These are phyloP conservation scores for Prionchulus punctatus DNA, from an alignment of 2,888 invertebrate species.

Conservation along the genomic window DNA sequence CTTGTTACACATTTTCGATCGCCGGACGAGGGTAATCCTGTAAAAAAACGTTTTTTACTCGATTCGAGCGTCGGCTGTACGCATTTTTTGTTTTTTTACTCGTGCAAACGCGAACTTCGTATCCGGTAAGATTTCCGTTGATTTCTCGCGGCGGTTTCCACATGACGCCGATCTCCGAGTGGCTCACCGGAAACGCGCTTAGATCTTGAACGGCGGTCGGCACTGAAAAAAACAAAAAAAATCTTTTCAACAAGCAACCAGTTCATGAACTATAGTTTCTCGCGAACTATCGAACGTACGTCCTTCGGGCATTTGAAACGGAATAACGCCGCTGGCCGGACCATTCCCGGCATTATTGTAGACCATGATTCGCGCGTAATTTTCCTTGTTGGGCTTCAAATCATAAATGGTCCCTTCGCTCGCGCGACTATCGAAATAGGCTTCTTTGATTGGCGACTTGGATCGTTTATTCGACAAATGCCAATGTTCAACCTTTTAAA, in stretches of 20 bases:
- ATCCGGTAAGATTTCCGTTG: slow-evolving; percentile 48
- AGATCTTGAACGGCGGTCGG: slow-evolving; percentile 68
- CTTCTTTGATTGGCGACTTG: neutral
- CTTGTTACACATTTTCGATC: too few relatives aligned
- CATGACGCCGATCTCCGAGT: slow-evolving; percentile 63
- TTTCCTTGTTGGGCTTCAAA: slow-evolving; percentile 65
- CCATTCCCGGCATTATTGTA: slow-evolving; percentile 81
- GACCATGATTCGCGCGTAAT: slow-evolving; percentile 69
- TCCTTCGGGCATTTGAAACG: slow-evolving; percentile 75
- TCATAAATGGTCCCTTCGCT: slow-evolving; percentile 58
- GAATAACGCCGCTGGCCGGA: slow-evolving; percentile 64
- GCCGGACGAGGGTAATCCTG: too few relatives aligned
- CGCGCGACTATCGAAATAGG: slow-evolving; percentile 46
- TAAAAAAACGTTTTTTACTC: too few relatives aligned
- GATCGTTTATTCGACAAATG: neutral
- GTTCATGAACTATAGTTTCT: neutral
- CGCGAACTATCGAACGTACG: too few relatives aligned
- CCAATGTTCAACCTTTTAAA: slow-evolving; percentile 5
- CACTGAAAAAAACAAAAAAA: slow-evolving; percentile 29
- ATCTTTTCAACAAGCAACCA: neutral
- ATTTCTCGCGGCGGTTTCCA: slow-evolving; percentile 82
- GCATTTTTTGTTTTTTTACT: too few relatives aligned
- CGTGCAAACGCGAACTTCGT: neutral
- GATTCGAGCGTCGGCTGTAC: too few relatives aligned
- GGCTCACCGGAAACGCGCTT: slow-evolving; percentile 66